Evolutionary conservation across 2,888 invertebrate genomes (phyloP).

Genomic region (Catocala fraxini): DNA sequence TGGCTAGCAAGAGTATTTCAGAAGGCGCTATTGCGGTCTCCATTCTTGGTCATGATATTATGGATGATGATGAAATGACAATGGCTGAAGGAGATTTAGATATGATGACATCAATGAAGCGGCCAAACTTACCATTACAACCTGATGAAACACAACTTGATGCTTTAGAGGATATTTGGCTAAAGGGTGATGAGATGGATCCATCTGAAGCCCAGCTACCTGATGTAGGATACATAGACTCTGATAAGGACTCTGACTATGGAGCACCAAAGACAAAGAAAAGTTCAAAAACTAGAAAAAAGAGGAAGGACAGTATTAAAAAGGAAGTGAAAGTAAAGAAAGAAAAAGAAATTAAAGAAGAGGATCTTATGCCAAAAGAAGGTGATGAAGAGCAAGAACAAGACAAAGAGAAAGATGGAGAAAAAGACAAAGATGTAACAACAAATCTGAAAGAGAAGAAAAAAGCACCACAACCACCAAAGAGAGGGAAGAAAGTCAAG

Average conservation of each 20-base stretch:
- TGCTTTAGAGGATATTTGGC: conserved; percentile 92
- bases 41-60: conserved; percentile 87
- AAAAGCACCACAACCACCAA: conserved; percentile 33
- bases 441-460: conserved; percentile 44
- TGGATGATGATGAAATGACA: conserved; percentile 86
- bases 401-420: conserved; percentile 37
- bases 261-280: conserved; percentile 67
- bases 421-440: conserved; percentile 35
- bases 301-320: conserved; percentile 62
- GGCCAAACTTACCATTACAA: conserved; percentile 78
- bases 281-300: conserved; percentile 62
- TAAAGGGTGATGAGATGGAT: conserved; percentile 93
- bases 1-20: conserved; percentile 86
- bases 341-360: conserved; percentile 45
- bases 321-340: conserved; percentile 59
- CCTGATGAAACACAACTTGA: conserved; percentile 92
- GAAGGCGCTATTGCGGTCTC: conserved; percentile 89
- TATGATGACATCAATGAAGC: conserved; percentile 84
- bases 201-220: conserved; percentile 82
- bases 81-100: conserved; percentile 86
- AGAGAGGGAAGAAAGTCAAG: conserved; percentile 60
- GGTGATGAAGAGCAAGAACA: conserved; percentile 30
- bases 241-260: conserved; percentile 83
- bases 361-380: conserved; percentile 48
- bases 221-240: conserved; percentile 83